These are phyloP conservation scores for Glaucomys volans DNA, from an alignment of 2,113 vertebrate species.

Conservation along the genomic window DNA sequence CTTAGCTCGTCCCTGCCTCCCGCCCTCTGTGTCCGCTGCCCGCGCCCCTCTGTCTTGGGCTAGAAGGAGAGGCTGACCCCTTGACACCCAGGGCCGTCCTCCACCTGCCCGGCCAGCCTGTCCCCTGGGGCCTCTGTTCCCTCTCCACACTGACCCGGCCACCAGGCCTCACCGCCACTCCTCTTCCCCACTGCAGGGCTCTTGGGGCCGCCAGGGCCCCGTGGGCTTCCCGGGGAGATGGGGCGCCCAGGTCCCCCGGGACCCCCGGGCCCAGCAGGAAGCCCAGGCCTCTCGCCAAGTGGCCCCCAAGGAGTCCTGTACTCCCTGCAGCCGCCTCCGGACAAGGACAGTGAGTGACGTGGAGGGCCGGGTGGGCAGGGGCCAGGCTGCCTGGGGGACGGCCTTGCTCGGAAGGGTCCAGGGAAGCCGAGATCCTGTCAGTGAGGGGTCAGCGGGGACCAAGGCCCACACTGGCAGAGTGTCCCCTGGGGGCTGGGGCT, in stretches of 20 bases:
- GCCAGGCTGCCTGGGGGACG: rapidly evolving
- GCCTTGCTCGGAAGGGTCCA: not conserved
- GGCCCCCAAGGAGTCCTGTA: constrained; percentile 91
- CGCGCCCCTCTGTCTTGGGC: not conserved
- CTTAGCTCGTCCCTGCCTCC: rapidly evolving
- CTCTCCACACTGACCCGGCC: not conserved
- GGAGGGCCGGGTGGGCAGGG: not conserved
- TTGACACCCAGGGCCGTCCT: not conserved
- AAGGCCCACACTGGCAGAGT: not conserved
- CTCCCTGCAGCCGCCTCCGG: constrained; percentile 86
- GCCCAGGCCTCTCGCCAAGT: constrained; percentile 79
- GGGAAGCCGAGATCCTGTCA: not conserved
- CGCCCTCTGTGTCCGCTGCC: not conserved
- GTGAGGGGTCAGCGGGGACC: rapidly evolving
- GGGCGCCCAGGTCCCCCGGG: constrained; percentile 92
- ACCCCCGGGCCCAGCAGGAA: constrained; percentile 90
- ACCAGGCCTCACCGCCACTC: not conserved
- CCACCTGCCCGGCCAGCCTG: not conserved
- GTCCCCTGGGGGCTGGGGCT: rapidly evolving
- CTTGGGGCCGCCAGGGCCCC: constrained; percentile 88
- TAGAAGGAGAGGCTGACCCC: not conserved
- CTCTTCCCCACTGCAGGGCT: constrained; percentile 85
- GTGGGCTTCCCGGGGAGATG: constrained; percentile 90
- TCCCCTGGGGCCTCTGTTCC: not conserved
- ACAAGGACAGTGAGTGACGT: constrained; percentile 88